Evolutionary conservation across 2,797 vertebrate genomes (phyloP).

Genomic region (Loriculus beryllinus): DNA sequence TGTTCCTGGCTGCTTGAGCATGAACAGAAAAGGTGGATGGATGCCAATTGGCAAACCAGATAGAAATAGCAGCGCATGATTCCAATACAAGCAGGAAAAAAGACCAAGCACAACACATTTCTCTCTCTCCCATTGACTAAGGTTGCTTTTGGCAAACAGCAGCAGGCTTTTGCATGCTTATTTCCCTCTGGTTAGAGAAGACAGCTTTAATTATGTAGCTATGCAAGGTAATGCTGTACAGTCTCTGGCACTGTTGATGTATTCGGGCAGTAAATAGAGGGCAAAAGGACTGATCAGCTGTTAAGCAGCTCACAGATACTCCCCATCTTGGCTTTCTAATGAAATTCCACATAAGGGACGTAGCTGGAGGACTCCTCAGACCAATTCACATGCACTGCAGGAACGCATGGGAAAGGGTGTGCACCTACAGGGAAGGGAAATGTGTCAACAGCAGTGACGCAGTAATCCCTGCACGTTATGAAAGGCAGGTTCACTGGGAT

Average conservation of each 20-base stretch:
- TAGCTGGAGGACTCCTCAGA: neutral
- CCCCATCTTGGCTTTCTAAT: slow-evolving; percentile 42
- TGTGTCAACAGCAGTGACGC: slow-evolving; percentile 25
- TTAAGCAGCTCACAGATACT: slow-evolving; percentile 44
- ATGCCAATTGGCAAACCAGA: slow-evolving; percentile 80
- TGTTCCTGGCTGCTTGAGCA: slow-evolving; percentile 71
- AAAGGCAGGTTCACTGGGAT: neutral
- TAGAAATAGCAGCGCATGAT: slow-evolving; percentile 72
- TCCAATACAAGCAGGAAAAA: slow-evolving; percentile 77
- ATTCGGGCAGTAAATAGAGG: neutral
- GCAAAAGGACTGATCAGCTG: slow-evolving; percentile 45
- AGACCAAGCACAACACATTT: slow-evolving; percentile 61
- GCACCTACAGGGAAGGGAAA: slow-evolving; percentile 25
- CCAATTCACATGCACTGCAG: neutral
- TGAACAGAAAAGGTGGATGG: slow-evolving; percentile 77
- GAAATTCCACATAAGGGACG: slow-evolving; percentile 48
- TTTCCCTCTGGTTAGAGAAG: slow-evolving; percentile 38
- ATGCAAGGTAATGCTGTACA: neutral
- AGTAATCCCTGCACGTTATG: neutral
- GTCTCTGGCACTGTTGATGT: neutral
- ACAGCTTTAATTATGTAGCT: slow-evolving; percentile 36
- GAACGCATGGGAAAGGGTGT: slow-evolving; percentile 8
- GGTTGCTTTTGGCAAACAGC: slow-evolving; percentile 64
- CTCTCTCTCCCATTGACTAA: slow-evolving; percentile 43
- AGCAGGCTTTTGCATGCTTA: slow-evolving; percentile 50